phyloP scores from a whole-genome alignment of 2,113 vertebrate genomes.

The Trinectes maculatus region DNA sequence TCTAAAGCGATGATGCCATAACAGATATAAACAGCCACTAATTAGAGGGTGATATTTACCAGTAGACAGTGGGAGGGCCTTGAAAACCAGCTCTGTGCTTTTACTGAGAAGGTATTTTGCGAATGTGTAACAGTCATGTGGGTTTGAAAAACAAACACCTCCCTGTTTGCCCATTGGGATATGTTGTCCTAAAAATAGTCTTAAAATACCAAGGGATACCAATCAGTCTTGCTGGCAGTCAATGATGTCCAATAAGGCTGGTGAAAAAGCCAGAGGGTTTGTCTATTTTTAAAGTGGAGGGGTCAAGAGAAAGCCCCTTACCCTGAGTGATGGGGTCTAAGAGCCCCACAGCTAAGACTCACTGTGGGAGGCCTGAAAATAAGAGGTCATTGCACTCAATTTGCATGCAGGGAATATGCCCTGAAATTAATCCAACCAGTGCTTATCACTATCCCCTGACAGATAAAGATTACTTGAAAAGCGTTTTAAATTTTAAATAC shows the following conservation, averaged over 20 bases:
- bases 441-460: background rate
- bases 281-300: slow-evolving; percentile 12
- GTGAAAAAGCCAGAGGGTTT: slow-evolving; percentile 30
- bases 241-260: slow-evolving; percentile 59
- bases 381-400: background rate
- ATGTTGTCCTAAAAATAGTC: slow-evolving; percentile 71
- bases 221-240: slow-evolving; percentile 61
- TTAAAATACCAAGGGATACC: slow-evolving; percentile 38
- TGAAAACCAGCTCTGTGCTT: slow-evolving; percentile 61
- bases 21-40: slow-evolving; percentile 66
- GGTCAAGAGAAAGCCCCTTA: slow-evolving; percentile 20
- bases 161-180: slow-evolving; percentile 62
- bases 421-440: background rate
- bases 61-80: slow-evolving; percentile 66
- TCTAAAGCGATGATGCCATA: slow-evolving; percentile 48
- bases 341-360: background rate
- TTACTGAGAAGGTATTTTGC: slow-evolving; percentile 67
- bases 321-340: background rate
- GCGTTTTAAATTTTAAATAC: no score
- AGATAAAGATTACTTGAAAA: no score
- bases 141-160: slow-evolving; percentile 75
- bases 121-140: slow-evolving; percentile 68
- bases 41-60: slow-evolving; percentile 77
- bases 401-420: background rate
- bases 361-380: background rate